A percentile compares a stretch with the other conserved stretches of the same genome.
These are phyloP conservation scores for Stenodera caucasica DNA, from an alignment of 2,888 invertebrate genomes.

Conservation along the genomic window DNA sequence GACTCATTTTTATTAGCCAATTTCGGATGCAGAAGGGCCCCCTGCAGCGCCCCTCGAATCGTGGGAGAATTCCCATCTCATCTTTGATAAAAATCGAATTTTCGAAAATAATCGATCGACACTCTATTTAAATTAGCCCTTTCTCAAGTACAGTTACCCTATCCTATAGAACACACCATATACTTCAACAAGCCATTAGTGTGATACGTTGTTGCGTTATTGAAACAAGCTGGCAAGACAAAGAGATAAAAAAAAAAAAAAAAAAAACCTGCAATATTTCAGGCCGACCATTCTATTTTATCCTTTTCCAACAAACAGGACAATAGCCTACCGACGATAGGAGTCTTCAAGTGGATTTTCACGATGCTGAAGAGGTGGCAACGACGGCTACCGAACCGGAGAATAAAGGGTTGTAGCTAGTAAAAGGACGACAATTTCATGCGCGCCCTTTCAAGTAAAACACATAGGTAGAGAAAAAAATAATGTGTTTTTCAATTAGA, in stretches of 20 bases:
- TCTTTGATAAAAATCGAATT: background rate
- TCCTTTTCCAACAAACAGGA: slow-evolving; percentile 2
- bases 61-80: background rate
- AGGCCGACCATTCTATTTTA: slow-evolving; percentile 4
- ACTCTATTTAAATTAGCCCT: background rate
- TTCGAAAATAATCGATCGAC: background rate
- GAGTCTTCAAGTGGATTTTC: slow-evolving; percentile 6
- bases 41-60: background rate
- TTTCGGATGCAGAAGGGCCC: background rate
- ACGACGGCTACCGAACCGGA: background rate
- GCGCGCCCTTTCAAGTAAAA: no score
- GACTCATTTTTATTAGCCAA: slow-evolving; percentile 5
- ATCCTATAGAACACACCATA: background rate
- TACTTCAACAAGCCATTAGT: slow-evolving; percentile 27
- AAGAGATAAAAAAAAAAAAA: no score
- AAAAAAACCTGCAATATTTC: slow-evolving; percentile 1
- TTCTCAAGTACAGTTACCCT: background rate
- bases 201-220: slow-evolving; percentile 14
- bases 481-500: background rate
- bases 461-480: no score
- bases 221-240: background rate
- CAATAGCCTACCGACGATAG: background rate
- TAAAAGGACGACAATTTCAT: background rate
- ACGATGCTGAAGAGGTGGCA: slow-evolving; percentile 5
- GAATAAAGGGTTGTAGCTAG: background rate